A percentile compares a stretch with the other conserved stretches of the same genome.
Evolutionary conservation across 2,113 vertebrate species (phyloP).

Genomic region (Bos indicus): DNA sequence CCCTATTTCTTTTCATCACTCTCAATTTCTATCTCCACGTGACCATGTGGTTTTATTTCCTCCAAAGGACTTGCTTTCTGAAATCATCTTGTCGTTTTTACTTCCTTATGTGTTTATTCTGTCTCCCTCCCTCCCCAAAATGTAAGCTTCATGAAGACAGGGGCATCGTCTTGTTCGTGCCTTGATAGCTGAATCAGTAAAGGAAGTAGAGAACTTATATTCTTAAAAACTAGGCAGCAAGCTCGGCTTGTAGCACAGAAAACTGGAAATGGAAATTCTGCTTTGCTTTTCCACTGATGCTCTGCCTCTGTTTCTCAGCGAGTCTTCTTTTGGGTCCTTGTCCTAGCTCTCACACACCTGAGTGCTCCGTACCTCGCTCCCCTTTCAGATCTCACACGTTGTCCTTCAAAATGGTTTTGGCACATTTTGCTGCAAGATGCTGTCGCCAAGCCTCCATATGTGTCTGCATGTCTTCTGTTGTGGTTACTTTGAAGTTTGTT

Average conservation of each 20-base stretch:
- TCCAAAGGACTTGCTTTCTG: neutral
- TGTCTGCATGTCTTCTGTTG: slow-evolving; percentile 42
- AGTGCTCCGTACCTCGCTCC: neutral
- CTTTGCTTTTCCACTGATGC: neutral
- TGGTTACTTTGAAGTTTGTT: slow-evolving; percentile 60
- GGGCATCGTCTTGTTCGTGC: neutral
- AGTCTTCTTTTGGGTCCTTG: neutral
- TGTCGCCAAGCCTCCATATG: neutral
- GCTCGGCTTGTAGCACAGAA: neutral
- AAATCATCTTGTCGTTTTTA: neutral
- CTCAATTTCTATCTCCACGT: neutral
- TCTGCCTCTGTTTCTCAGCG: neutral
- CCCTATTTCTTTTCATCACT: neutral
- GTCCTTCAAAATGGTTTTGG: slow-evolving; percentile 19
- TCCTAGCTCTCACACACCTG: neutral
- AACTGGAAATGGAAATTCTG: neutral
- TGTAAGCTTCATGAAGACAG: neutral
- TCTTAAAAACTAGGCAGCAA: neutral
- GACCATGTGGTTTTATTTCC: neutral
- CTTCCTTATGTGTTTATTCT: neutral
- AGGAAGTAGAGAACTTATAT: neutral
- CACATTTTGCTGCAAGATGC: neutral
- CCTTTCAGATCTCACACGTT: neutral
- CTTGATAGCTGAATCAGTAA: neutral
- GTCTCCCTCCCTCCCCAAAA: neutral